A percentile compares a stretch with the other conserved stretches of the same genome.
phyloP scores from a whole-genome alignment of 2,113 vertebrate species.

The Isurus oxyrinchus region DNA sequence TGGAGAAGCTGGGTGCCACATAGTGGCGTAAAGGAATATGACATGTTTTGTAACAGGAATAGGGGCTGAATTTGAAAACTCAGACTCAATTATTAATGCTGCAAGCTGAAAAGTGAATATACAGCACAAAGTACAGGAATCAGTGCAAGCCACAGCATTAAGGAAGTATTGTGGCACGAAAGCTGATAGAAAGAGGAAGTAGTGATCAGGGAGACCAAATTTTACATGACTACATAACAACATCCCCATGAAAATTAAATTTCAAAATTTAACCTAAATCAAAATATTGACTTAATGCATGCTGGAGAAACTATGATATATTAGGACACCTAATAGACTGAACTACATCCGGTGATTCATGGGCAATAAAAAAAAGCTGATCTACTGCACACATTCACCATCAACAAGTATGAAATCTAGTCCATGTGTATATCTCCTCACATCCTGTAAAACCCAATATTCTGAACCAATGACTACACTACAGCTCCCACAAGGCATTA shows the following conservation, averaged over 20 bases:
- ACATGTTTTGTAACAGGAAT: neutral
- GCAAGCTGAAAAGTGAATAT: neutral
- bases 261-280: neutral
- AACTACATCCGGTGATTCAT: neutral
- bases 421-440: neutral
- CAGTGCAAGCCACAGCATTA: neutral
- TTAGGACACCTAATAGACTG: neutral
- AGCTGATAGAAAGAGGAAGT: neutral
- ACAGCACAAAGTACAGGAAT: neutral
- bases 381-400: neutral
- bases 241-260: neutral
- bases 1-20: neutral
- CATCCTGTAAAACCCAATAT: neutral
- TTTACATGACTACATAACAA: neutral
- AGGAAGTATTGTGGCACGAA: neutral
- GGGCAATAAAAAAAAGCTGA: neutral
- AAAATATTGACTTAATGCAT: neutral
- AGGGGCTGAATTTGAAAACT: neutral
- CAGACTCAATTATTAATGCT: neutral
- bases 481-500: neutral
- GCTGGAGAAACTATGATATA: neutral
- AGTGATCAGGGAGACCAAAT: neutral
- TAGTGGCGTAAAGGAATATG: neutral
- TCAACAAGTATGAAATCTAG: neutral
- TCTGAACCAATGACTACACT: neutral